Evolutionary conservation across 2,888 invertebrate species (phyloP).

Genomic region (Drosophila aldrichi): DNA sequence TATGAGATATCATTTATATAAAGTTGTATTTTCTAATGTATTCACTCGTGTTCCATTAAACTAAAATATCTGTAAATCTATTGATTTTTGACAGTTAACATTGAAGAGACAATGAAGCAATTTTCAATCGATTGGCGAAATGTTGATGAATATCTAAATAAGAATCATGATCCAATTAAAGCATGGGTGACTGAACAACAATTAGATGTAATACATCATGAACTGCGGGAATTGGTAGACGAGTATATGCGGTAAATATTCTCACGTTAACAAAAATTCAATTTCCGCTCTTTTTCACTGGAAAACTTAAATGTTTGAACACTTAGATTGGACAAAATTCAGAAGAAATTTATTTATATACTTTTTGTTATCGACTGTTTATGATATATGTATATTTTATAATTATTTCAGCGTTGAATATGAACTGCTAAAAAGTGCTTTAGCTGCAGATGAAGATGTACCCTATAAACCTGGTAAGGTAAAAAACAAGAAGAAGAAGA

Average conservation of each 20-base stretch:
- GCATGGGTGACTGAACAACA: slow-evolving; percentile 85
- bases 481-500: slow-evolving; percentile 58
- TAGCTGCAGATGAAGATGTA: slow-evolving; percentile 81
- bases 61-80: background rate
- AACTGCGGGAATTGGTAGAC: slow-evolving; percentile 87
- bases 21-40: no score
- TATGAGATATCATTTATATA: no score
- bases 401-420: slow-evolving; percentile 79
- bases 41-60: background rate
- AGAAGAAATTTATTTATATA: no score
- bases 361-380: no score
- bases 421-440: slow-evolving; percentile 84
- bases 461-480: slow-evolving; percentile 76
- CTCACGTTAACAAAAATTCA: background rate
- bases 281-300: no score
- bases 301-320: no score
- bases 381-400: no score
- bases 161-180: slow-evolving; percentile 78
- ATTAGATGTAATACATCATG: slow-evolving; percentile 86
- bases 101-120: slow-evolving; percentile 74
- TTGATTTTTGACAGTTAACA: slow-evolving; percentile 49
- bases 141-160: slow-evolving; percentile 83
- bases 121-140: slow-evolving; percentile 82
- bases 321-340: no score
- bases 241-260: slow-evolving; percentile 83